Evolutionary conservation across 2,888 invertebrate species (phyloP), one percentile per base, ranked within the genome.

Genomic region (Clunio marinus): DNA sequence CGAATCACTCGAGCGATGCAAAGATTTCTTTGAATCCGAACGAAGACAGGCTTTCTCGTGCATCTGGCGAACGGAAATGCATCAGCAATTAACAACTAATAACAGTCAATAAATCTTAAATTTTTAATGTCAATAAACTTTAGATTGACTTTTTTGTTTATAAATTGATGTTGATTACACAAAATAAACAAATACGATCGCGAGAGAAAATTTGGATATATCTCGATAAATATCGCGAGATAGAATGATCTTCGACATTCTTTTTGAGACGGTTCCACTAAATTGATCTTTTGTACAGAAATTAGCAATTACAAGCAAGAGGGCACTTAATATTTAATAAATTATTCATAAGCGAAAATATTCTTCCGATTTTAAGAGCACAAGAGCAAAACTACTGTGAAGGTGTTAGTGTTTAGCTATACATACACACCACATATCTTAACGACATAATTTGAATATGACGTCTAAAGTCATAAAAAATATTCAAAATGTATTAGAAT

Each of bases 31-130:
- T 51, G 51, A 51, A 3, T 5, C 41, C 15, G 51, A 20, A 20
- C 8, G 20, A 13, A 51, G 17, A 17, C n/a, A 20, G 5, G 8
- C 22, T 24, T 51, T 51, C 17, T 51, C 51, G 13, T 51, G 51
- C 51, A 51, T 51, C 51, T 51, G 51, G 13, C 17, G 24, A 51
- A n/a, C n/a, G 10, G n/a, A n/a, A n/a, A n/a, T n/a, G n/a, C n/a
- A n/a, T n/a, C n/a, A n/a, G n/a, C n/a, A n/a, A n/a, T 41, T 41
- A 41, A 41, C 41, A 41, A n/a, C 41, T 15, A 10, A 41, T n/a
- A 41, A 32, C 32, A 32, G 41, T 41, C 15, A 13, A 41, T 41
- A n/a, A 15, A 32, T 32, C n/a, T n/a, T n/a, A n/a, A n/a, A n/a
- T n/a, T n/a, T n/a, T n/a, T n/a, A n/a, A n/a, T n/a, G n/a, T 41